Base-by-base conservation (phyloP, 2,113 vertebrate genomes). In the Scomber japonicus region DNA sequence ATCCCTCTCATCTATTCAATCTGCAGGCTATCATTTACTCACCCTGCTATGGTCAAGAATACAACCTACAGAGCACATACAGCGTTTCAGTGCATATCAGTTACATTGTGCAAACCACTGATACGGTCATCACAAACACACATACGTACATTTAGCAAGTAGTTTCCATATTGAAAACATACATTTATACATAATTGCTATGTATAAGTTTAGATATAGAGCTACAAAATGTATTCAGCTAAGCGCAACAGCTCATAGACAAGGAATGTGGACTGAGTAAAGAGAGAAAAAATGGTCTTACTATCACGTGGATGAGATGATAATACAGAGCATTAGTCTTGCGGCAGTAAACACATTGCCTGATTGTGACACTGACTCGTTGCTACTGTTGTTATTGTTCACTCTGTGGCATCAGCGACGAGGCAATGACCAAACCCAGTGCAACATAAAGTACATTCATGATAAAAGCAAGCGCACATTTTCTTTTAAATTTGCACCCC, bases 61-160 rank as follows among this genome's bases (percentile, higher is more conserved):
- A 85, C 54, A 75, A 69, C 78, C 56, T 49, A 45, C 82, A 71
- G 64, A 17, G 35, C 59, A 81, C 60, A 46, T 5, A 17, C 78
- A 82, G 83, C 75, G 45, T 80, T 59, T 93, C 87, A 89, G 92
- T 92, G 89, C 93, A 86, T 88, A 84, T 92, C 71, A 57, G 83
- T 84, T 64, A 80, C 72, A 68, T 57, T 68, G 66, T 85, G 74
- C 77, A 82, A 86, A 79, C 76, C 81, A 72, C 78, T 68, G 71
- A 35, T 56, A 85, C 66, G 51, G 45, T 49, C 30, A 65, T 45
- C 76, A 80, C 65, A 75, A 75, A 72, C 49, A 65, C 57, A 75
- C 63, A 63, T 16, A 69, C 24, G 14, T 79, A 78, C 65, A 86
- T 69, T 63, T 67, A 85, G 59, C 65, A 19, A 81, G 61, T 71